Base-by-base conservation (phyloP, 2,113 vertebrate genomes). In the Callipepla californica region DNA sequence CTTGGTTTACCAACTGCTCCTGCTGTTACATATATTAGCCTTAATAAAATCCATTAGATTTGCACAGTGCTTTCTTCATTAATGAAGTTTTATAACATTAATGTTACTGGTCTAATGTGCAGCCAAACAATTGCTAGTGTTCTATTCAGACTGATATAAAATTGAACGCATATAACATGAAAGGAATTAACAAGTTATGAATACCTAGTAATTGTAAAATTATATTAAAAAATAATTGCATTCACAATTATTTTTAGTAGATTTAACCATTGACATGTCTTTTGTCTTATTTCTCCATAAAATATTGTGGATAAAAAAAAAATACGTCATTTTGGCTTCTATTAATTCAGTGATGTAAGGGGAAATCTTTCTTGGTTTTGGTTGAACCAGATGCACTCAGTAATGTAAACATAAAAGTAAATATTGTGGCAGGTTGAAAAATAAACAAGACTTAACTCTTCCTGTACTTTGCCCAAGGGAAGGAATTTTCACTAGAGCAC, bases 31-130 rank as follows among this genome's bases (percentile, higher is more conserved):
- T 23, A 47, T 66, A 72, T 85, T 73, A 42, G 45, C 2, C 4
- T 50, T 88, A 89, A 82, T 95, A 74, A 96, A 91, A 90, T 19
- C 57, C 47, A 85, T 93, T 95, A 86, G 78, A 57, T 87, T 89
- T 87, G 68, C 82, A 73, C 63, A 78, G 25, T 63, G 74, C 50
- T 92, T 91, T 86, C 70, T 73, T 91, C 68, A 75, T 94, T 78
- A 76, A 87, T 80, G 82, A 94, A 88, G 70, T 92, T 87, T 81
- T 89, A 83, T 23, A 69, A 8, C 12, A 34, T 26, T 81, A 75
- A 78, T 66, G 19, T 63, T 90, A 89, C 74, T 89, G 57, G 57
- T 85, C 66, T 87, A 84, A 58, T 47, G 32, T 87, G 57, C 4
- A 2, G 72, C n/a, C 73, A 70, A 82, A 21, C 25, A 91, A 70